Conservation (phyloP, 2,888 invertebrate genomes). For the Andrena chrysosceles region DNA sequence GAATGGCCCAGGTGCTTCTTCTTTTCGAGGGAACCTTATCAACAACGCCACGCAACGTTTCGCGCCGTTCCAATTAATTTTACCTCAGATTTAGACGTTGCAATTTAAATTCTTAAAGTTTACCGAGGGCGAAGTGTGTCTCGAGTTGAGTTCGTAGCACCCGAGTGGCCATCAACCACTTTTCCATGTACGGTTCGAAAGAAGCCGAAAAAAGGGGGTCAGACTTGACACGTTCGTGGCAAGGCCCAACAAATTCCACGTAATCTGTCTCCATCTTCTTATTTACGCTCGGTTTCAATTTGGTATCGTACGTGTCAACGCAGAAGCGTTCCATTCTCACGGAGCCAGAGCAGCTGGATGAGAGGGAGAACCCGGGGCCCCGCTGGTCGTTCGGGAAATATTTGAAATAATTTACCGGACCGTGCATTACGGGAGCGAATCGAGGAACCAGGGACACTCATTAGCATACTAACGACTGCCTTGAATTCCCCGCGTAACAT, state of each 20-base stretch:
- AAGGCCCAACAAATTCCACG: slow-evolving; percentile 16
- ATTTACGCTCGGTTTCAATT: slow-evolving; percentile 12
- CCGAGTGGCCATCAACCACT: background rate
- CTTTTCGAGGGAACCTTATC: background rate
- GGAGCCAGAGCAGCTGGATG: background rate
- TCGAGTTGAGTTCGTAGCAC: background rate
- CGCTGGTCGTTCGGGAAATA: slow-evolving; percentile 69
- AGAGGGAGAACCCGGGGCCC: background rate
- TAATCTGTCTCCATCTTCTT: slow-evolving; percentile 37
- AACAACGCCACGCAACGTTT: too few relatives aligned
- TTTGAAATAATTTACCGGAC: slow-evolving; percentile 80
- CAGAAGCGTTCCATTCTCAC: slow-evolving; percentile 38
- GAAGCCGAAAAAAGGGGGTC: slow-evolving; percentile 35
- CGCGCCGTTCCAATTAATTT: too few relatives aligned
- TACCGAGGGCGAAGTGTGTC: too few relatives aligned
- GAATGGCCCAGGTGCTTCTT: background rate
- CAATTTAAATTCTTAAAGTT: too few relatives aligned
- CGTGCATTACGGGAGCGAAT: slow-evolving; percentile 64
- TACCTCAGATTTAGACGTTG: too few relatives aligned
- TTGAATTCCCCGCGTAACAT: slow-evolving; percentile 80
- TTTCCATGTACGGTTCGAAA: slow-evolving; percentile 6
- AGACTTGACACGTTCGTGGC: slow-evolving; percentile 26
- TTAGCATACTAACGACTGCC: slow-evolving; percentile 84
- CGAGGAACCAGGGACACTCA: slow-evolving; percentile 74
- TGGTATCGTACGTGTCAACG: slow-evolving; percentile 18